Conservation (phyloP, 2,888 invertebrate species). For the Erebia palarica region DNA sequence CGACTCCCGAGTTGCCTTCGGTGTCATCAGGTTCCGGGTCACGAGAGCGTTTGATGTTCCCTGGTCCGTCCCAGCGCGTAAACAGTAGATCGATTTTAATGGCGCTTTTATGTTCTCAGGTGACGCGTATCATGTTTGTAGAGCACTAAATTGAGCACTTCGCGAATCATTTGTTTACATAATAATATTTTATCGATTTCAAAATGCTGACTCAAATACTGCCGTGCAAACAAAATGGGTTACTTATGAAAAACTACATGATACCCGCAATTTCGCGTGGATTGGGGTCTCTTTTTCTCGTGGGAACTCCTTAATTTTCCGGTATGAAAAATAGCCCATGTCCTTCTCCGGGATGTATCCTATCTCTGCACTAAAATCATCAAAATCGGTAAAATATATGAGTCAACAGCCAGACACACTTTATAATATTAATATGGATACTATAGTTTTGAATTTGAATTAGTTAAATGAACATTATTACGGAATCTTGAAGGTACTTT, state of each 20-base stretch:
- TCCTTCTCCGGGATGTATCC: too few species aligned
- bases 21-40: conserved; percentile 59
- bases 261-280: too few species aligned
- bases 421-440: too few species aligned
- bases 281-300: too few species aligned
- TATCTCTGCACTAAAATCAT: too few species aligned
- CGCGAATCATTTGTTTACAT: conserved; percentile 1
- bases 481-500: too few species aligned
- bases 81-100: conserved; percentile 30
- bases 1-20: conserved; percentile 39
- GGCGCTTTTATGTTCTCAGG: conserved; percentile 14
- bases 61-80: conserved; percentile 16
- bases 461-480: too few species aligned
- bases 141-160: conserved; percentile 12
- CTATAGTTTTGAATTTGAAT: too few species aligned
- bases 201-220: neutral
- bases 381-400: too few species aligned
- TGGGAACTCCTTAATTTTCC: too few species aligned
- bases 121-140: conserved; percentile 18
- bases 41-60: conserved; percentile 43
- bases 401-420: too few species aligned
- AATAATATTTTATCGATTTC: neutral
- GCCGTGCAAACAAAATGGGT: neutral
- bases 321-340: too few species aligned
- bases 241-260: neutral